Percentiles rank a stretch among this genome's conserved stretches.
phyloP scores from a whole-genome alignment of 2,888 invertebrate genomes.

The Balanococcus diminutus region DNA sequence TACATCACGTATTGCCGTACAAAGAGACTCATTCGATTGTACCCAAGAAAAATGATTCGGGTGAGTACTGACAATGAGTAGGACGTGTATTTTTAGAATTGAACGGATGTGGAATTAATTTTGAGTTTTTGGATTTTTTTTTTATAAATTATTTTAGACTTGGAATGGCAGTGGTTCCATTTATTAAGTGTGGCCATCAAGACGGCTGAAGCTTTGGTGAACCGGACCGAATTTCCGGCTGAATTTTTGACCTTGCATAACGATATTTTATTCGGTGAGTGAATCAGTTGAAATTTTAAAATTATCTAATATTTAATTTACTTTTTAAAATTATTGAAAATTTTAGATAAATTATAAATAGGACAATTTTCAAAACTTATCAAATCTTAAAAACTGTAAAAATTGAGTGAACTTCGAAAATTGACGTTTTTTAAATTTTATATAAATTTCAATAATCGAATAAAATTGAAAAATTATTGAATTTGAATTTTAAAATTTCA shows the following conservation, averaged over 20 bases:
- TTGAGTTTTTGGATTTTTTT: not conserved
- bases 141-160: conserved; percentile 58
- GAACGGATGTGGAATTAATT: not conserved
- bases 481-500: no score
- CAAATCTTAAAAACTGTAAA: no score
- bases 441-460: no score
- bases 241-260: conserved; percentile 60
- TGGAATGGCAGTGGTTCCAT: conserved; percentile 68
- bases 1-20: conserved; percentile 66
- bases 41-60: conserved; percentile 15
- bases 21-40: conserved; percentile 62
- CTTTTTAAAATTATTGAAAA: not conserved
- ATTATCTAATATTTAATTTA: no score
- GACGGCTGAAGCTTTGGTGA: conserved; percentile 66
- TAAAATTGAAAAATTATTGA: no score
- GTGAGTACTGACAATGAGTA: not conserved
- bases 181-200: conserved; percentile 65
- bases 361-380: no score
- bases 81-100: not conserved
- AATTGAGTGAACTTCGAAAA: no score
- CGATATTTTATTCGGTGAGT: conserved; percentile 51
- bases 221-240: conserved; percentile 63
- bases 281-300: no score
- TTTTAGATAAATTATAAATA: no score
- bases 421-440: not conserved